Evolutionary conservation across 2,113 vertebrate genomes (phyloP), one percentile per base, ranked within the genome.

Genomic region (Clupea harengus): DNA sequence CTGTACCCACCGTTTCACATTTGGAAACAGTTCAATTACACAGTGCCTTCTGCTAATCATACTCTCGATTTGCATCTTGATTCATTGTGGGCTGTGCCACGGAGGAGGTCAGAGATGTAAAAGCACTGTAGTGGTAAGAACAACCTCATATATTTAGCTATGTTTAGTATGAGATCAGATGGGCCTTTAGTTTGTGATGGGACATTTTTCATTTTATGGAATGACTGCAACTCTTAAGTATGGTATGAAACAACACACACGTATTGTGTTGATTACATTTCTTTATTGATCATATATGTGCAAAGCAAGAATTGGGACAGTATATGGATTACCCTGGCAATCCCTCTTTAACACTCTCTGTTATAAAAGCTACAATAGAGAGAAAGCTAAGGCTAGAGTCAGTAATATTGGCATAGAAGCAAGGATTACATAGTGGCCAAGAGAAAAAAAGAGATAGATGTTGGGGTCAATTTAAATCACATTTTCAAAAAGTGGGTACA

Each of bases 301-400:
- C 72, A 78, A 78, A 78, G 72, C 72, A 78, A 78, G 32, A 78
- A 78, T 32, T 78, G 72, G 39, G 28, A 78, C 72, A 78, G 72
- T 39, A 78, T 28, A 17, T 75, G 10, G 52, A 54, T 60, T 60
- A 60, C 20, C 54, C 54, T 60, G 4, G 72, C 28, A 15, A 78
- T 15, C 3, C 13, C 72, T 32, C 28, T 78, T 15, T 32, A 28
- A 15, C 25, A 10, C 28, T 4, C 72, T 78, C 72, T 78, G 13
- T 28, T 32, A 78, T 13, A 78, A 4, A 78, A 78, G 72, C 32
- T 78, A 78, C 28, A 39, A 39, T 39, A 32, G 25, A 78, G 72
- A 39, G 28, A 60, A 4, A 1, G 72, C 72, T 78, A 78, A 32
- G 32, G 72, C 72, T 32, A 78, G n/a, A 32, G 72, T 78, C 72